Conservation (phyloP, 2,888 invertebrate genomes). For the Dynastes tityus region DNA sequence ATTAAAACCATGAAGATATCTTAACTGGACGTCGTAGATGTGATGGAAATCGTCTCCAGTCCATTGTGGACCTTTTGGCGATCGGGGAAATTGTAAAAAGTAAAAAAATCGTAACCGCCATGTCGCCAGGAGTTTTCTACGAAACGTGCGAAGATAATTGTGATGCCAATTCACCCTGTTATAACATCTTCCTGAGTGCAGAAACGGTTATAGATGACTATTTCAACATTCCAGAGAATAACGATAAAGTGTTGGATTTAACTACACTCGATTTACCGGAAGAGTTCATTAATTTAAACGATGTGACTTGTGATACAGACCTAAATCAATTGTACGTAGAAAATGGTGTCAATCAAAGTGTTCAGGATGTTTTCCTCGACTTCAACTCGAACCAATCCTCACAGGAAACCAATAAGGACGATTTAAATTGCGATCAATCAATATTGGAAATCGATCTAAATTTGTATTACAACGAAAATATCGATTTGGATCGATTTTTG, state of each 20-base stretch:
- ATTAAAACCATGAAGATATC: constrained; percentile 43
- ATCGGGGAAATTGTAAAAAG: background rate
- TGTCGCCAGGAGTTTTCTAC: constrained; percentile 53
- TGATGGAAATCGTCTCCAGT: constrained; percentile 22
- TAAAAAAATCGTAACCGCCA: constrained; percentile 4
- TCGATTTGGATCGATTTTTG: constrained; percentile 47
- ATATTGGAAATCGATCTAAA: constrained; percentile 50
- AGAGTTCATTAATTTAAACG: constrained; percentile 39
- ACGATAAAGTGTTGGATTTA: constrained; percentile 17
- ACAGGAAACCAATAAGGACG: constrained; percentile 10
- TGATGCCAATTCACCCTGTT: constrained; percentile 19
- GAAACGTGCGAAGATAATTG: constrained; percentile 48
- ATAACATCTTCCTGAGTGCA: constrained; percentile 41
- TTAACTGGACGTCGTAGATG: constrained; percentile 52
- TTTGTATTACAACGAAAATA: constrained; percentile 48
- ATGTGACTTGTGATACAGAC: constrained; percentile 38
- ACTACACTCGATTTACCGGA: constrained; percentile 25
- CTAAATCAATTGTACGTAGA: constrained; percentile 42
- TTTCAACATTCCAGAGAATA: constrained; percentile 23
- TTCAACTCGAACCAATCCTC: constrained; percentile 11
- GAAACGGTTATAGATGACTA: constrained; percentile 36
- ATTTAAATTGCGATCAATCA: constrained; percentile 30
- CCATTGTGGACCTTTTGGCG: background rate
- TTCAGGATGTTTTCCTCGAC: constrained; percentile 22
- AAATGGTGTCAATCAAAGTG: constrained; percentile 34